Percentiles rank a stretch among this genome's conserved stretches.
phyloP scores from a whole-genome alignment of 2,888 invertebrate genomes.

The Oscheius sp. region DNA sequence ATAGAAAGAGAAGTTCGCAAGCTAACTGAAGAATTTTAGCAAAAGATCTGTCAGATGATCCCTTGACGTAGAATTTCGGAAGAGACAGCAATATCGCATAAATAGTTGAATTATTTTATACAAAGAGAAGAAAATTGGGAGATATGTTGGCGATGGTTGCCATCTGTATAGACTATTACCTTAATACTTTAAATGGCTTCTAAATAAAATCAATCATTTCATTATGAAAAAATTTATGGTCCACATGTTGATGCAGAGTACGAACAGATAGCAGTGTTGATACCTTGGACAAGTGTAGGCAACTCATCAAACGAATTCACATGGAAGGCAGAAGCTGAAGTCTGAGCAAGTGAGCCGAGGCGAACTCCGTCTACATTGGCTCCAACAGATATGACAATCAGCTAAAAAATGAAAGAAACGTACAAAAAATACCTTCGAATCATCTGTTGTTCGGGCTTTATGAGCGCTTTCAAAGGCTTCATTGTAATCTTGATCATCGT shows the following conservation, averaged over 20 bases:
- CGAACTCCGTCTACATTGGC: constrained; percentile 1
- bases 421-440: constrained; percentile 41
- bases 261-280: constrained; percentile 22
- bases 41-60: too few species aligned
- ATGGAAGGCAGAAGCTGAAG: constrained; percentile 8
- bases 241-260: constrained; percentile 6
- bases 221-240: constrained; percentile 10
- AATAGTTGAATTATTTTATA: too few species aligned
- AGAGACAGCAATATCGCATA: too few species aligned
- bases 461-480: constrained; percentile 52
- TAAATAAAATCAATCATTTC: too few species aligned
- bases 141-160: too few species aligned
- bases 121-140: too few species aligned
- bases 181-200: too few species aligned
- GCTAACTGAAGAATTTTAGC: too few species aligned
- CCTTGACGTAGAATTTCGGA: too few species aligned
- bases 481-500: constrained; percentile 51
- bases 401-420: background rate
- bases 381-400: constrained; percentile 19
- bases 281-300: background rate
- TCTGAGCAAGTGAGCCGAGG: background rate
- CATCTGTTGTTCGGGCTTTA: constrained; percentile 37
- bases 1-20: too few species aligned
- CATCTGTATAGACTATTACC: too few species aligned
- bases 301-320: constrained; percentile 15